These are phyloP conservation scores for Glaucidium brasilianum DNA, from an alignment of 2,113 vertebrate genomes.

Conservation along the genomic window DNA sequence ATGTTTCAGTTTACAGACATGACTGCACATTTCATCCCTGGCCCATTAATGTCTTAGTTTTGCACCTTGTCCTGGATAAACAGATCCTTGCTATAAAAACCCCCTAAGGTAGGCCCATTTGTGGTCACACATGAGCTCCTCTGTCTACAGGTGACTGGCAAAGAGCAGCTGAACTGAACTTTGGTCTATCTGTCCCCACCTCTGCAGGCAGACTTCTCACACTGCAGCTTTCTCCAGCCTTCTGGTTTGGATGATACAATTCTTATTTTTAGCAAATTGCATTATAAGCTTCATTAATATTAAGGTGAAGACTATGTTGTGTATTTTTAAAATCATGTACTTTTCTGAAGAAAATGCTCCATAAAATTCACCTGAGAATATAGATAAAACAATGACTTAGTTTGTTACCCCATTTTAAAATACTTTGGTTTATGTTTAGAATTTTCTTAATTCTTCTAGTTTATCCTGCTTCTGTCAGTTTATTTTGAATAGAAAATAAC, in stretches of 20 bases:
- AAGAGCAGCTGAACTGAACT: neutral
- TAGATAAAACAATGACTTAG: neutral
- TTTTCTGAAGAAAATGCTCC: neutral
- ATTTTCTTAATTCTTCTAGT: neutral
- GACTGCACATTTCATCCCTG: neutral
- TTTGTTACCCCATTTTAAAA: neutral
- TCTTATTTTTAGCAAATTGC: neutral
- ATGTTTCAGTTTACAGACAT: neutral
- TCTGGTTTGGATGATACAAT: neutral
- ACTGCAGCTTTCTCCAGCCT: neutral
- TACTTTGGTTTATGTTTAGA: neutral
- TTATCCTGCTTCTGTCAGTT: neutral
- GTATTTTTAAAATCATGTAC: neutral
- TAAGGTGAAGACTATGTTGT: neutral
- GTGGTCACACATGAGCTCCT: neutral
- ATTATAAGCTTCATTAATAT: neutral
- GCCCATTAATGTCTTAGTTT: neutral
- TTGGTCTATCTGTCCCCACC: neutral
- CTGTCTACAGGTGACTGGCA: neutral
- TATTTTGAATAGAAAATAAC: neutral
- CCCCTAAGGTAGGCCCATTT: neutral
- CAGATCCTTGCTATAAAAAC: neutral
- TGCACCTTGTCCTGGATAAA: neutral
- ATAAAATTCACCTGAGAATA: neutral
- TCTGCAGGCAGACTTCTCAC: neutral